These are phyloP conservation scores for Pipistrellus pipistrellus DNA, from an alignment of 2,797 vertebrate genomes.

Conservation along the genomic window DNA sequence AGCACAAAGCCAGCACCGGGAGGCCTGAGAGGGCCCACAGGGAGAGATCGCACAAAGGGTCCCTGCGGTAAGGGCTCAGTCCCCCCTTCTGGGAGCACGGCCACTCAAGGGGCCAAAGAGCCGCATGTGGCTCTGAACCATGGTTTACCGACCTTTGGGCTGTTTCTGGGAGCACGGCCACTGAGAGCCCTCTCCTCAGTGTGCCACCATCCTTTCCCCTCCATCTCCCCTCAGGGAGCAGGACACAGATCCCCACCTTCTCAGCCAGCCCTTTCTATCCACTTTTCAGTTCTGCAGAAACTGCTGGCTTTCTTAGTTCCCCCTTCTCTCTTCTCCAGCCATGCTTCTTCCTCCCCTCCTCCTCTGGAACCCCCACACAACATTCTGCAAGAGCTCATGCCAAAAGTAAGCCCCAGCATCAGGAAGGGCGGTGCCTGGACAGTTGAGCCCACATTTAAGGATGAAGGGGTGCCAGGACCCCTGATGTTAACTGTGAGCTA, in stretches of 20 bases:
- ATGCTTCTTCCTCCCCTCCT: not conserved
- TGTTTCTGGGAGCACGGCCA: not conserved
- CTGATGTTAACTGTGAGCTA: not conserved
- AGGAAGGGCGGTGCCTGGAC: not conserved
- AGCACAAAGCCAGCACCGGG: not conserved
- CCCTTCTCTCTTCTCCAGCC: not conserved
- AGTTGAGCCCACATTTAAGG: not conserved
- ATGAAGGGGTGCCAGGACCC: not conserved
- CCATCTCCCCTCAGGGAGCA: not conserved
- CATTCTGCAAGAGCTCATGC: not conserved
- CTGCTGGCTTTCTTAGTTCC: not conserved
- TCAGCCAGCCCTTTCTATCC: not conserved
- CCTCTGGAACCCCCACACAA: not conserved
- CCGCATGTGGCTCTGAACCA: too few relatives aligned
- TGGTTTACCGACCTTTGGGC: too few relatives aligned
- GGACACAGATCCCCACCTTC: not conserved
- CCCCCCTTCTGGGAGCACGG: too few relatives aligned
- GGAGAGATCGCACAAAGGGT: accelerated
- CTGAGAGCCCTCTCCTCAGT: not conserved
- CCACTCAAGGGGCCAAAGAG: too few relatives aligned
- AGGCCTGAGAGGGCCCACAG: too few relatives aligned
- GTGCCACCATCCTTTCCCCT: not conserved
- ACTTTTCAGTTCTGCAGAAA: not conserved
- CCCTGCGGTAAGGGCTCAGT: not conserved
- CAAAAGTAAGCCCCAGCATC: not conserved